Conservation (phyloP, 2,888 invertebrate genomes). For the Nemotelus nigrinus region DNA sequence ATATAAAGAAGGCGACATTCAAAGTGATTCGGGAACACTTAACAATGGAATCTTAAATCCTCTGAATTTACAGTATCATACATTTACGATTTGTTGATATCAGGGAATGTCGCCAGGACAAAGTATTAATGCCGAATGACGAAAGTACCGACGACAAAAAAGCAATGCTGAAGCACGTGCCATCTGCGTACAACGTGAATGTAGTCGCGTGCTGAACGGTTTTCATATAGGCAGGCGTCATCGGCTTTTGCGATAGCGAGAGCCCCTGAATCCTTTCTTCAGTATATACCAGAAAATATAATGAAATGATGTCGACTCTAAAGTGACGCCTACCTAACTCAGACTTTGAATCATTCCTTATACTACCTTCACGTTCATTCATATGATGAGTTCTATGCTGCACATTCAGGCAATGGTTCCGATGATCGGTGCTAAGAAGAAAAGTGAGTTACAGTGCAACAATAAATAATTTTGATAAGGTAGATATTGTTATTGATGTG, state of each 20-base stretch:
- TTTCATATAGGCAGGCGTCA: conserved; percentile 43
- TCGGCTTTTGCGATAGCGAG: conserved; percentile 1
- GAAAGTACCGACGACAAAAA: too few relatives aligned
- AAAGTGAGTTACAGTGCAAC: not conserved
- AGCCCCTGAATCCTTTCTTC: too few relatives aligned
- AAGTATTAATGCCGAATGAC: too few relatives aligned
- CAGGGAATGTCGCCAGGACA: too few relatives aligned
- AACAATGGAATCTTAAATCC: too few relatives aligned
- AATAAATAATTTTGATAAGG: too few relatives aligned
- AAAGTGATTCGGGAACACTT: too few relatives aligned
- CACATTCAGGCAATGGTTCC: not conserved
- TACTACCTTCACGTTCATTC: conserved; percentile 32
- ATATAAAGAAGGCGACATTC: too few relatives aligned
- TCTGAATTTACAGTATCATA: too few relatives aligned
- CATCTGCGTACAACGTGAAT: conserved; percentile 48
- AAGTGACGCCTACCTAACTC: not conserved
- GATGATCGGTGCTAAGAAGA: not conserved
- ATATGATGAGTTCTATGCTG: not conserved
- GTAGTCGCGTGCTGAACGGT: conserved; percentile 46
- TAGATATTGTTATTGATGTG: too few relatives aligned
- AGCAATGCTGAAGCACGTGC: conserved; percentile 44
- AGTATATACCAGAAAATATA: too few relatives aligned
- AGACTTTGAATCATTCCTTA: not conserved
- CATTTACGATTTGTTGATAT: too few relatives aligned
- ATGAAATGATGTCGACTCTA: not conserved